phyloP scores from a whole-genome alignment of 2,797 vertebrate genomes.

The Glossophaga mutica region DNA sequence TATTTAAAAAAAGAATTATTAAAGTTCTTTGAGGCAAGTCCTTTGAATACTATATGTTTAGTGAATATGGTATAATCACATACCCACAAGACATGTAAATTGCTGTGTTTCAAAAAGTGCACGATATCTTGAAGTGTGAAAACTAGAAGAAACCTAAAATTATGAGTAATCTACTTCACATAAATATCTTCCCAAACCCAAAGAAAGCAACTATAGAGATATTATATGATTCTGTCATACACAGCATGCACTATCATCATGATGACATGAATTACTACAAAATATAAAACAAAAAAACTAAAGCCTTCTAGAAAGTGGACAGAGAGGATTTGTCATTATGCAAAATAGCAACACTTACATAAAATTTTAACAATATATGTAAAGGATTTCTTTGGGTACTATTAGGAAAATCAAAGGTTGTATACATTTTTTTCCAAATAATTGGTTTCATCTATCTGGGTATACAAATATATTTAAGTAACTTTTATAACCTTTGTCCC shows the following conservation, averaged over 20 bases:
- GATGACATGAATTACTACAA: not conserved
- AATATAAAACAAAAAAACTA: conserved; percentile 17
- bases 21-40: not conserved
- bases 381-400: not conserved
- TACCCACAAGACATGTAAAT: not conserved
- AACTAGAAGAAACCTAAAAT: not conserved
- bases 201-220: not conserved
- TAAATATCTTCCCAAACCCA: not conserved
- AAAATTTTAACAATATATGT: not conserved
- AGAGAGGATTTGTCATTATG: not conserved
- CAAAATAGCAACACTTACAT: not conserved
- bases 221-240: not conserved
- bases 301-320: not conserved
- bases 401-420: not conserved
- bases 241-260: not conserved
- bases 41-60: not conserved
- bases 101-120: not conserved
- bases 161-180: not conserved
- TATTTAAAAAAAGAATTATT: not conserved
- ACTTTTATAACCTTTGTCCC: not conserved
- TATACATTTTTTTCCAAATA: not conserved
- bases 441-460: not conserved
- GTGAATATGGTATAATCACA: not conserved
- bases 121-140: not conserved
- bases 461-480: not conserved